Evolutionary conservation across 2,113 vertebrate genomes (phyloP).

Genomic region (Silurus glanis): DNA sequence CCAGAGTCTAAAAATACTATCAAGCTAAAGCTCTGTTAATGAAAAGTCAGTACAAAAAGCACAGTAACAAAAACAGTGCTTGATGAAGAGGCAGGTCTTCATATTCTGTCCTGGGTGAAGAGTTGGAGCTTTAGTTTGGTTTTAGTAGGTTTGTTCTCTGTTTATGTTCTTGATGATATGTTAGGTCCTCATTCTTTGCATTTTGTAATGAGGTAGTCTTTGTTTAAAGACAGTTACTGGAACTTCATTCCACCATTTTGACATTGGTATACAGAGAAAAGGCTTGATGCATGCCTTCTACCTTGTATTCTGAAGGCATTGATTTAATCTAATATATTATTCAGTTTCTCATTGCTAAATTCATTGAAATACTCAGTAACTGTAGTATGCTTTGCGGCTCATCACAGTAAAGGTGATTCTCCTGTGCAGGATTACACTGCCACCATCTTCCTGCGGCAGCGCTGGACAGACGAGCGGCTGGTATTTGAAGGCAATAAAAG

Average conservation of each 20-base stretch:
- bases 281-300: background rate
- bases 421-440: conserved; percentile 81
- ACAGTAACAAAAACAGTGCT: background rate
- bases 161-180: background rate
- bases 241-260: background rate
- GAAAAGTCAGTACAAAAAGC: background rate
- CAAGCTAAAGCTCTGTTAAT: background rate
- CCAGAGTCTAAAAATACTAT: background rate
- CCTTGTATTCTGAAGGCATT: background rate
- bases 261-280: background rate
- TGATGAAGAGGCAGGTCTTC: background rate
- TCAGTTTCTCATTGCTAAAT: background rate
- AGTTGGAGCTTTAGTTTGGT: too few species aligned
- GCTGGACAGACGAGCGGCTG: conserved; percentile 87
- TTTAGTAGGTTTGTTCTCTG: too few species aligned
- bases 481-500: conserved; percentile 88
- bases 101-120: background rate
- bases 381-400: background rate
- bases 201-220: background rate
- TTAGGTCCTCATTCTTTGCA: background rate
- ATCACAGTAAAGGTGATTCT: background rate
- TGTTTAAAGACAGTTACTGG: background rate
- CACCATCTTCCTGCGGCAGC: conserved; percentile 87
- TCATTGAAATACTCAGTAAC: background rate
- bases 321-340: background rate